phyloP scores from a whole-genome alignment of 2,888 invertebrate genomes.

The Cerastis rubricosa region DNA sequence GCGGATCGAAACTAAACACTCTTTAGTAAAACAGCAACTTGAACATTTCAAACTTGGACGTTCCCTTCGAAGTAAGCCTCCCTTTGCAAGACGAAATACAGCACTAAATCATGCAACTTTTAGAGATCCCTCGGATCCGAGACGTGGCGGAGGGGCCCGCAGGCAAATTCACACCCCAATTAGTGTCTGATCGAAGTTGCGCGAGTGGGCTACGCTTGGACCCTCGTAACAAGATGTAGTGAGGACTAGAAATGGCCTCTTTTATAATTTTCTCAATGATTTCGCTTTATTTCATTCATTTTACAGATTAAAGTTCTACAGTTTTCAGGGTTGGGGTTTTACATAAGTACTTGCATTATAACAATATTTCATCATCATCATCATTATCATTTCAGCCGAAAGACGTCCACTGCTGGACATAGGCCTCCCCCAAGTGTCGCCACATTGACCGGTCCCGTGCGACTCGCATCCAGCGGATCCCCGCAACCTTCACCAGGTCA shows the following conservation, averaged over 20 bases:
- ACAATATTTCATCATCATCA: too few relatives aligned
- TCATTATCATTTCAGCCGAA: too few relatives aligned
- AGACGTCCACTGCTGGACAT: too few relatives aligned
- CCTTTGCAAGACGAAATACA: conserved; percentile 50
- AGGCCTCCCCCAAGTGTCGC: too few relatives aligned
- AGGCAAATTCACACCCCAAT: conserved; percentile 82
- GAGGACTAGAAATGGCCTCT: conserved; percentile 45
- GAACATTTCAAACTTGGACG: conserved; percentile 31
- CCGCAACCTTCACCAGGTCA: too few relatives aligned
- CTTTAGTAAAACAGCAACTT: background rate
- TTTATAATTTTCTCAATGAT: background rate
- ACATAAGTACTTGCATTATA: background rate
- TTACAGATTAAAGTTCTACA: background rate
- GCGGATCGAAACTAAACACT: background rate
- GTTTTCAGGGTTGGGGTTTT: background rate
- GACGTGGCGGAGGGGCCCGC: conserved; percentile 66
- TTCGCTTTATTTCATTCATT: background rate
- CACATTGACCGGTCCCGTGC: too few relatives aligned
- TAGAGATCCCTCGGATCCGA: conserved; percentile 54
- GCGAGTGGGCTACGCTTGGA: conserved; percentile 57
- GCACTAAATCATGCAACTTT: conserved; percentile 64
- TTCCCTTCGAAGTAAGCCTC: conserved; percentile 23
- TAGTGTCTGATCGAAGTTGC: conserved; percentile 77
- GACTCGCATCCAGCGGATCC: too few relatives aligned
- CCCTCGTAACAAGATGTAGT: conserved; percentile 51